A percentile compares a stretch with the other conserved stretches of the same genome.
Evolutionary conservation across 1,140 invertebrate species (phyloP).

Genomic region (Drosophila sechellia): DNA sequence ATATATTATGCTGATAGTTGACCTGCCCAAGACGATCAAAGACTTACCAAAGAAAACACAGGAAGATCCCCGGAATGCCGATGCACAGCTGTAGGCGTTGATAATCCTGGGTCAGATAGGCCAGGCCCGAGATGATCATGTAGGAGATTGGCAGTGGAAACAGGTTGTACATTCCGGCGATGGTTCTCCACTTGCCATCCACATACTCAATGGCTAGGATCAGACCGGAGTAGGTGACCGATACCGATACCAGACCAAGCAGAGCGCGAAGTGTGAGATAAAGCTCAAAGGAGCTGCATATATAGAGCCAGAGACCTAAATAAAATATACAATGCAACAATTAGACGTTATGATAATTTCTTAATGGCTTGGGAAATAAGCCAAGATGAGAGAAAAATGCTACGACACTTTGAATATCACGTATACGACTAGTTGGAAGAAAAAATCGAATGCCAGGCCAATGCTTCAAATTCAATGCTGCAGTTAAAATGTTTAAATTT

Average conservation of each 20-base stretch:
- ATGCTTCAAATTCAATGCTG: too few relatives aligned
- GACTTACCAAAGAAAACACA: conserved; percentile 88
- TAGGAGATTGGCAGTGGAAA: conserved; percentile 90
- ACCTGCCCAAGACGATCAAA: conserved; percentile 15
- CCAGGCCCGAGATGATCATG: conserved; percentile 89
- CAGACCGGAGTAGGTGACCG: conserved; percentile 90
- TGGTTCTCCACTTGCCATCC: conserved; percentile 90
- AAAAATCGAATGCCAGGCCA: too few relatives aligned
- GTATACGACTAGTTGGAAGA: not conserved
- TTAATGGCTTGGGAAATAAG: not conserved
- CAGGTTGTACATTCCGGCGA: conserved; percentile 90
- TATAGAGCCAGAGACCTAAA: conserved; percentile 87
- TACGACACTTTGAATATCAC: not conserved
- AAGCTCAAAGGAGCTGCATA: conserved; percentile 88
- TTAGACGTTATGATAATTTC: not conserved
- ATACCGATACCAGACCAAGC: conserved; percentile 89
- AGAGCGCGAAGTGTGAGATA: conserved; percentile 87
- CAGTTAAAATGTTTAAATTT: not conserved
- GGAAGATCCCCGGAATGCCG: conserved; percentile 88
- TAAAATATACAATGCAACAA: not conserved
- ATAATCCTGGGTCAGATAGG: conserved; percentile 90
- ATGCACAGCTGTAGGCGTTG: conserved; percentile 89
- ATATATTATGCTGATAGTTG: conserved; percentile 36
- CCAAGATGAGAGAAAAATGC: not conserved
- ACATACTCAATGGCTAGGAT: conserved; percentile 90